These are phyloP conservation scores for Glaucidium brasilianum DNA, from an alignment of 2,113 vertebrate species.

Conservation along the genomic window DNA sequence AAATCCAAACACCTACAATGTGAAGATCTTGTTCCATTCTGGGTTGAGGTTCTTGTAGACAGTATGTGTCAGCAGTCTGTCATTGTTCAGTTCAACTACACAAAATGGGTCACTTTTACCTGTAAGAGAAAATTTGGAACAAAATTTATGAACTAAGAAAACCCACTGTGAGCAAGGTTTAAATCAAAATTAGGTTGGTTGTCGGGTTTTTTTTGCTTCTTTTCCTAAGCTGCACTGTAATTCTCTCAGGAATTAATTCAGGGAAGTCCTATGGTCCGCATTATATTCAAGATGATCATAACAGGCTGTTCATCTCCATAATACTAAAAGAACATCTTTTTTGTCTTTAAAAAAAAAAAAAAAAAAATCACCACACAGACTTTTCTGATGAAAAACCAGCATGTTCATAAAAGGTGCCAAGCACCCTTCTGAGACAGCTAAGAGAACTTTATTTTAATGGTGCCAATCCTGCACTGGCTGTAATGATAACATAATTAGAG, in stretches of 20 bases:
- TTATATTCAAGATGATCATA: background rate
- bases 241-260: background rate
- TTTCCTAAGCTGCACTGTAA: background rate
- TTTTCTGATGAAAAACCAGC: background rate
- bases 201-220: background rate
- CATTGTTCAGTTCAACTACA: slow-evolving; percentile 96
- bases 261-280: background rate
- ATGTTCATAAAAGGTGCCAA: background rate
- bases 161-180: background rate
- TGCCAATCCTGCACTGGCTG: background rate
- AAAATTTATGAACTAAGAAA: background rate
- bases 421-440: background rate
- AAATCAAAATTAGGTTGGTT: background rate
- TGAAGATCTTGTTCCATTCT: slow-evolving; percentile 99
- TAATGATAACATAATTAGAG: background rate
- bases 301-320: background rate
- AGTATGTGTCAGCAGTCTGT: slow-evolving; percentile 93
- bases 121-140: slow-evolving; percentile 62
- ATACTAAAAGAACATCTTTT: background rate
- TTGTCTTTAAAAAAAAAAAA: background rate
- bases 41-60: slow-evolving; percentile 98
- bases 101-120: slow-evolving; percentile 99
- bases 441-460: background rate
- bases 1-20: slow-evolving; percentile 85
- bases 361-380: background rate